Evolutionary conservation across 2,797 vertebrate genomes (phyloP), one percentile per base, ranked within the genome.

Genomic region (Hemibagrus guttatus): DNA sequence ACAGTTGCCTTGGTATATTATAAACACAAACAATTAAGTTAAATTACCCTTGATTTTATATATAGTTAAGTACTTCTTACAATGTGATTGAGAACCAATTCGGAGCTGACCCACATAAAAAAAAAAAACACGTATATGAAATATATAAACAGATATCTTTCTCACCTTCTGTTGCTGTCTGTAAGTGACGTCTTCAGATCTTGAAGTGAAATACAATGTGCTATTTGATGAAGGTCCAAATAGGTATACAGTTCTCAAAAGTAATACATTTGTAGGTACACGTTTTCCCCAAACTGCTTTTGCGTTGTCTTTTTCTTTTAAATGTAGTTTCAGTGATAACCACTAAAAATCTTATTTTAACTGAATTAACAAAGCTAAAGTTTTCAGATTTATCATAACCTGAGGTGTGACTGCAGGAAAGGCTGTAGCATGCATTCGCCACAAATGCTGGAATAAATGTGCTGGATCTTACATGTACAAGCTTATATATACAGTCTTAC

Each of bases 401-500:
- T 87, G 28, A 82, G 71, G 39, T 42, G 11, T 16, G n/a, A 16
- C 8, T 26, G 39, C 16, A n/a, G 11, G 58, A 28, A 79, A 35
- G n/a, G 31, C 35, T 66, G 54, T 78, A 85, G 68, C 28, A 79
- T 46, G 52, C 66, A 68, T 89, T 84, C 28, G 17, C 28, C 19
- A 56, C 81, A 83, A n/a, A 79, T 85, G 64, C 61, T 82, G 46
- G 80, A 74, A n/a, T 72, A 82, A 86, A 88, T 87, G 52, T 84
- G 49, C 35, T 39, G 42, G 42, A 72, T 59, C 28, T 35, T 83
- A 54, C 11, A 31, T 74, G 81, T 86, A 85, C 72, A 86, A 72
- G 56, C 86, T 84, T 90, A 88, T 91, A 89, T 90, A 90, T 81
- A 87, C 86, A 68, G 49, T 76, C 75, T 63, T 87, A 76, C 63